A percentile compares a stretch with the other conserved stretches of the same genome.
Evolutionary conservation across 2,113 vertebrate genomes (phyloP).

Genomic region (Zosterops borbonicus): DNA sequence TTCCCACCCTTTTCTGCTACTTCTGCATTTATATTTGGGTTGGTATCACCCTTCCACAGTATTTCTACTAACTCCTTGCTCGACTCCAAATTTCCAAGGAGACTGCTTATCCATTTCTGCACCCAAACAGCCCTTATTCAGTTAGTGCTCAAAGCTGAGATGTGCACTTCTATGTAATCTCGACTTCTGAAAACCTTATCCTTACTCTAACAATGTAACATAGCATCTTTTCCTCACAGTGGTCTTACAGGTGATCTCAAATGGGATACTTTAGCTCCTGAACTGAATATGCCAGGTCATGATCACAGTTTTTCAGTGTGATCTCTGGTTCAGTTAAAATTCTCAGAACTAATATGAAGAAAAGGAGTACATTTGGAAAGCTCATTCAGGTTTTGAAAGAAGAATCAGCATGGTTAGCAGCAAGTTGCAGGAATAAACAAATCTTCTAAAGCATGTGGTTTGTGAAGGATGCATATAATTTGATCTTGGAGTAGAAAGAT

Average conservation of each 20-base stretch:
- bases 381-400: not conserved
- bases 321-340: not conserved
- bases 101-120: not conserved
- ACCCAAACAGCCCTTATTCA: not conserved
- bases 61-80: not conserved
- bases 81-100: not conserved
- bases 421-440: not conserved
- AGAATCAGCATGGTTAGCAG: not conserved
- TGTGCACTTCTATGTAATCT: not conserved
- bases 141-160: not conserved
- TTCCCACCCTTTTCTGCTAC: not conserved
- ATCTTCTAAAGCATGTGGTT: not conserved
- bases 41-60: not conserved
- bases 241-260: not conserved
- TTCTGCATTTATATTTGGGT: not conserved
- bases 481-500: not conserved
- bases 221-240: not conserved
- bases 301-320: not conserved
- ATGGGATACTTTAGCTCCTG: not conserved
- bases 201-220: not conserved
- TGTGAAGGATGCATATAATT: not conserved
- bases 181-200: not conserved
- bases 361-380: not conserved
- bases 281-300: not conserved
- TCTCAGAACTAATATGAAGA: not conserved